Evolutionary conservation across 2,888 invertebrate genomes (phyloP), one percentile per base, ranked within the genome.

Genomic region (Julus scanicus): DNA sequence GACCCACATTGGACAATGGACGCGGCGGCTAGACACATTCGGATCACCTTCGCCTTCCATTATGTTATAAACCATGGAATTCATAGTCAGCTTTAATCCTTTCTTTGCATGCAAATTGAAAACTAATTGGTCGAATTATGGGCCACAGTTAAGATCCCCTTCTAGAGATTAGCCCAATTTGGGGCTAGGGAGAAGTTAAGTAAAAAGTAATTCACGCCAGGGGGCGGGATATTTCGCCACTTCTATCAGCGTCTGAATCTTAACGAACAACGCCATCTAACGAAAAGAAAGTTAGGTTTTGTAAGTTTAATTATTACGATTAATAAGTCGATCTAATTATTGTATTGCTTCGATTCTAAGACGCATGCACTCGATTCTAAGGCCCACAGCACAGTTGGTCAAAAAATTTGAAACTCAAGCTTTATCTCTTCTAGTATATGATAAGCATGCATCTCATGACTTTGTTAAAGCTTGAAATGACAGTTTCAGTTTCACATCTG

Each of bases 121-220:
- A 71, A 71, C 80, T 80, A 80, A 80, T 80, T 80, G 80, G 37
- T 37, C 71, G 71, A 71, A 71, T 71, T 71, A 71, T 29, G 71
- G 57, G n/a, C 57, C 53, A 17, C 63, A 1, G n/a, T 63, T 63
- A 71, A 9, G 71, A 71, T 29, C 71, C 80, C 80, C 80, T 80
- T 13, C 80, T 80, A 9, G 1, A 80, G 20, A 37, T 71, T n/a
- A 29, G 80, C 80, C 2, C 80, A 13, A 80, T 80, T 37, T 37
- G 13, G 29, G 71, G 71, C 4, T 13, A 20, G 37, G 37, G 20
- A 3, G 13, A 11, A 37, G 2, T 37, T 71, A 15, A 9, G 2
- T 13, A 80, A 20, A 29, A 3, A 13, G 37, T 20, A 37, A 80
- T 80, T 37, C 80, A 80, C 80, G 37, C 9, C 29, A 80, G 80